A percentile compares a stretch with the other conserved stretches of the same genome.
phyloP scores from a whole-genome alignment of 1,140 invertebrate genomes.

The Frieseomelitta varia region DNA sequence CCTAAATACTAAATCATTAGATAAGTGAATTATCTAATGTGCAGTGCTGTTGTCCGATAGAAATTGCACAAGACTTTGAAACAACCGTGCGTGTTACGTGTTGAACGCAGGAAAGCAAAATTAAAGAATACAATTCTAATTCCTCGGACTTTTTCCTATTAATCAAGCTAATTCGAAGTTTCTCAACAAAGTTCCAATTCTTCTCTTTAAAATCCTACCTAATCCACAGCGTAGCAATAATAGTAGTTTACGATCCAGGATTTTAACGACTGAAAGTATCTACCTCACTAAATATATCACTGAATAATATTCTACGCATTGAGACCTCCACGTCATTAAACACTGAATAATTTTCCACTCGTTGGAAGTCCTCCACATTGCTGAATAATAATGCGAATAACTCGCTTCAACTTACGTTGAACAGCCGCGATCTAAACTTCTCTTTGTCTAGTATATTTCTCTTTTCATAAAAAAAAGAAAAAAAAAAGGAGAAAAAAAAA shows the following conservation, averaged over 20 bases:
- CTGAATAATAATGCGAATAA: not conserved
- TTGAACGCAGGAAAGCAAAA: not conserved
- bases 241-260: not conserved
- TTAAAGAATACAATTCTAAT: not conserved
- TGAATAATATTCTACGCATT: not conserved
- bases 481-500: too few relatives aligned
- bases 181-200: not conserved
- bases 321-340: not conserved
- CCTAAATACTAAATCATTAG: too few relatives aligned
- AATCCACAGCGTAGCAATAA: not conserved
- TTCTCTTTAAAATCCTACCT: not conserved
- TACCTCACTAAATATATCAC: not conserved
- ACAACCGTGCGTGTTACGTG: not conserved
- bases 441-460: too few relatives aligned
- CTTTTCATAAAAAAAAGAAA: too few relatives aligned
- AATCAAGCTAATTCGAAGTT: not conserved
- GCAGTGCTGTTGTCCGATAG: not conserved
- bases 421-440: not conserved
- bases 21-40: too few relatives aligned
- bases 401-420: not conserved
- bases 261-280: not conserved
- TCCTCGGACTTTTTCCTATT: not conserved
- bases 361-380: not conserved
- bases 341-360: not conserved
- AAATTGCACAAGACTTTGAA: not conserved